Evolutionary conservation across 1,140 invertebrate species (phyloP).

Genomic region (Eufriesea mexicana): DNA sequence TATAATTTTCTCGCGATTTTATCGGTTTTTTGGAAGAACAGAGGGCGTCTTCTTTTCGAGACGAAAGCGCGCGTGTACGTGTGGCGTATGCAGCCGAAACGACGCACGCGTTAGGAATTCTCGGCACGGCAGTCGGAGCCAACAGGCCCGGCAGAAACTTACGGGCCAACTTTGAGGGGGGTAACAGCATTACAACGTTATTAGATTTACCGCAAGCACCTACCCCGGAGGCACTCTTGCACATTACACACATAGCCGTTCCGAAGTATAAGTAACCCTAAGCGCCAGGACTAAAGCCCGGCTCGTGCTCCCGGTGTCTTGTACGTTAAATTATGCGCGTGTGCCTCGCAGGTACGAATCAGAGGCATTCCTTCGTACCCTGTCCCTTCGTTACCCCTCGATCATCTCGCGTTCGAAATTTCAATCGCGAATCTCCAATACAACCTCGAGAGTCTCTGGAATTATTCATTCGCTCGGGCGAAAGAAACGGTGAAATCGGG

Average conservation of each 20-base stretch:
- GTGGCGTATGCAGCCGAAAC: conserved; percentile 59
- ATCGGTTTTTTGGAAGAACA: not conserved
- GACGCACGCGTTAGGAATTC: conserved; percentile 73
- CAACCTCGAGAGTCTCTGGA: too few relatives aligned
- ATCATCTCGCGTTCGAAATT: not conserved
- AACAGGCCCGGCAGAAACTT: conserved; percentile 69
- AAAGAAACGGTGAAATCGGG: not conserved
- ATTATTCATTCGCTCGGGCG: not conserved
- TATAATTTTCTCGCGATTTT: not conserved
- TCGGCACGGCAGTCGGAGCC: conserved; percentile 69
- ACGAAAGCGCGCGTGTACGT: conserved; percentile 30
- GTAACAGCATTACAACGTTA: conserved; percentile 82
- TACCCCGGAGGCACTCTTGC: conserved; percentile 75
- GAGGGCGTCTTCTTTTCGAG: conserved; percentile 11
- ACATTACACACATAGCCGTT: conserved; percentile 74
- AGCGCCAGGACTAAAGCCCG: conserved; percentile 66
- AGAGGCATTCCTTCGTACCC: conserved; percentile 13
- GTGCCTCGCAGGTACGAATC: conserved; percentile 43
- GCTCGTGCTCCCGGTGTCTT: conserved; percentile 50
- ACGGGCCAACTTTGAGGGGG: conserved; percentile 71
- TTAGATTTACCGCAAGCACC: conserved; percentile 83
- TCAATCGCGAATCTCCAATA: not conserved
- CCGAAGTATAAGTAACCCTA: conserved; percentile 78
- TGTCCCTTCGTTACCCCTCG: too few relatives aligned
- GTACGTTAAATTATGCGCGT: conserved; percentile 65